phyloP scores from a whole-genome alignment of 2,113 vertebrate genomes.

The Nansenia antarctica region DNA sequence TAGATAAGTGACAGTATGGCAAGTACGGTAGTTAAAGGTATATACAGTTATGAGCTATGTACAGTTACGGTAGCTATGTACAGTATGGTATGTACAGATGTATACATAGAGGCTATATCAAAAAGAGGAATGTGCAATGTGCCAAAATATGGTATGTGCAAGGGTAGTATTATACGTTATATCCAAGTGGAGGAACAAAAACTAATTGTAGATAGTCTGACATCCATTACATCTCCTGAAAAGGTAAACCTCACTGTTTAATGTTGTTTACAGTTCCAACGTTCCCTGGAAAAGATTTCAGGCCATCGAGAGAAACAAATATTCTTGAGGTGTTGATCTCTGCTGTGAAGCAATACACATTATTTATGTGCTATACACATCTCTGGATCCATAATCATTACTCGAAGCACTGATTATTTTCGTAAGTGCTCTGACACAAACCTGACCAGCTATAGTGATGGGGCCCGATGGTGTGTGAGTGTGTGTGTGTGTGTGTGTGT shows the following conservation, averaged over 20 bases:
- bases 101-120: too few relatives aligned
- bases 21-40: too few relatives aligned
- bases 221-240: background rate
- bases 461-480: slow-evolving; percentile 6
- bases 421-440: background rate
- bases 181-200: slow-evolving; percentile 27
- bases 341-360: background rate
- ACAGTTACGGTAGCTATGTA: too few relatives aligned
- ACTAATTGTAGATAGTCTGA: slow-evolving; percentile 15
- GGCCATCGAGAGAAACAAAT: background rate
- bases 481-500: too few relatives aligned
- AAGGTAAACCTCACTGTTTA: background rate
- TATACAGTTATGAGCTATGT: too few relatives aligned
- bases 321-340: background rate
- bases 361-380: background rate
- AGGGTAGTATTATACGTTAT: too few relatives aligned
- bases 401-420: slow-evolving; percentile 31
- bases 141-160: too few relatives aligned
- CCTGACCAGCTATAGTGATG: background rate
- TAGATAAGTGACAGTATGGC: too few relatives aligned
- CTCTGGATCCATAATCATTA: background rate
- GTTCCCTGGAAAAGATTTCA: slow-evolving; percentile 5
- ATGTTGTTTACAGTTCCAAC: background rate
- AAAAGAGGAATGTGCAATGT: too few relatives aligned
- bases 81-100: too few relatives aligned